Evolutionary conservation across 2,888 invertebrate species (phyloP), one percentile per base, ranked within the genome.

Genomic region (Bursaphelenchus okinawaensis): DNA sequence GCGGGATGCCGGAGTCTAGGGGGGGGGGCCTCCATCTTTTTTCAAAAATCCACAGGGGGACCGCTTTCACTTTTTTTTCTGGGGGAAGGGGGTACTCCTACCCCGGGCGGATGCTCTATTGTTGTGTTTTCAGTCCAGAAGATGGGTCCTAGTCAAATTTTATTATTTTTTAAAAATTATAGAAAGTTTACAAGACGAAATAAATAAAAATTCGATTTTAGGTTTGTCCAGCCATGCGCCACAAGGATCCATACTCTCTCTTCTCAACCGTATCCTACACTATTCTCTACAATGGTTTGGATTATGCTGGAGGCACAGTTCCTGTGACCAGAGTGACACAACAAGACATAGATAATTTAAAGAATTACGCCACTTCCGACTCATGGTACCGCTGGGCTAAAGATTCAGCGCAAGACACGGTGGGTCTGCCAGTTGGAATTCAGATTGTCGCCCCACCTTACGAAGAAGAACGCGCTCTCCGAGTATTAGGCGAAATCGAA

Each of bases 241-340:
- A 57, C 20, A 27, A 23, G n/a, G 57, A 57, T 16, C 57, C 57
- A 16, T 20, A 26, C n/a, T 12, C 6, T 57, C 66, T 80, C 4
- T 71, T 73, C 55, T 63, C 75, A 19, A 78, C 72, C 3, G 69
- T 70, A 19, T 76, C 74, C 23, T 82, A 79, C 70, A 83, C 82
- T 3, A 68, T 71, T 20, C 60, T 83, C 54, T 83, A 75, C 73
- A 83, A 83, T 64, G 67, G 81, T 16, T 69, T 83, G n/a, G 82
- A 84, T 70, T 83, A 79, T 62, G 83, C 83, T 4, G 80, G 79
- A 20, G 83, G 83, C 54, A 57, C 65, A 7, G 80, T 84, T 8
- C 82, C 80, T 12, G 76, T 84, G 16, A 83, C 83, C 6, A 68
- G 68, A 19, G 83, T 77, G 1, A 72, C 20, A n/a, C 71, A 71